A percentile compares a stretch with the other conserved stretches of the same genome.
These are phyloP conservation scores for Ophraella communa DNA, from an alignment of 2,888 invertebrate species.

Conservation along the genomic window DNA sequence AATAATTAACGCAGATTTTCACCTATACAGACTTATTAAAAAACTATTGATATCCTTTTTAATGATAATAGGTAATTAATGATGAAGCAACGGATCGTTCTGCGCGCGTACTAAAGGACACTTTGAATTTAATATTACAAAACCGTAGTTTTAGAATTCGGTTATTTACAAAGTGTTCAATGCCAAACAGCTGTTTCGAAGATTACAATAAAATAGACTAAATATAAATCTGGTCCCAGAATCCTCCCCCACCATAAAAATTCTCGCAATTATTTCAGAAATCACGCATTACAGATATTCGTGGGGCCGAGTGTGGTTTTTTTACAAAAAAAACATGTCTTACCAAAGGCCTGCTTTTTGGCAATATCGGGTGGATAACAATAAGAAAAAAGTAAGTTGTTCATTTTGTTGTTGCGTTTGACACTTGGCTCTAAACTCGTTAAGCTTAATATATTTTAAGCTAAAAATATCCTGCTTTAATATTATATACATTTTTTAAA, in stretches of 20 bases:
- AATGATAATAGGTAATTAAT: no score
- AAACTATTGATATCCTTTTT: no score
- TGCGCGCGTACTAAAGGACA: not conserved
- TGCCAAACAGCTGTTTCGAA: conserved; percentile 51
- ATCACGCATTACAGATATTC: conserved; percentile 44
- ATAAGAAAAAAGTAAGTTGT: conserved; percentile 60
- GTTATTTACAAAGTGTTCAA: conserved; percentile 30
- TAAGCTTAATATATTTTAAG: conserved; percentile 9
- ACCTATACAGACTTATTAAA: no score
- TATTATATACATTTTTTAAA: no score
- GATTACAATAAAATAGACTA: conserved; percentile 53
- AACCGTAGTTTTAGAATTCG: conserved; percentile 18
- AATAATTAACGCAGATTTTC: no score
- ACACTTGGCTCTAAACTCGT: conserved; percentile 12
- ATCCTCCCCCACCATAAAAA: conserved; percentile 54
- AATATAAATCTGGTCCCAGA: conserved; percentile 55
- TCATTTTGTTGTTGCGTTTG: conserved; percentile 8
- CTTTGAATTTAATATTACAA: conserved; percentile 1
- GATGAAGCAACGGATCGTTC: no score
- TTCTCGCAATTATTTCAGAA: conserved; percentile 50
- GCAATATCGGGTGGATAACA: conserved; percentile 59
- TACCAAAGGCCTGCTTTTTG: conserved; percentile 71
- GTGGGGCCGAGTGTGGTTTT: conserved; percentile 46
- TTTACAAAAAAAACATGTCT: conserved; percentile 60
- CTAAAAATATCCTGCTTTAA: conserved; percentile 21